Evolutionary conservation across 2,797 vertebrate species (phyloP).

Genomic region (Spea hammondii): DNA sequence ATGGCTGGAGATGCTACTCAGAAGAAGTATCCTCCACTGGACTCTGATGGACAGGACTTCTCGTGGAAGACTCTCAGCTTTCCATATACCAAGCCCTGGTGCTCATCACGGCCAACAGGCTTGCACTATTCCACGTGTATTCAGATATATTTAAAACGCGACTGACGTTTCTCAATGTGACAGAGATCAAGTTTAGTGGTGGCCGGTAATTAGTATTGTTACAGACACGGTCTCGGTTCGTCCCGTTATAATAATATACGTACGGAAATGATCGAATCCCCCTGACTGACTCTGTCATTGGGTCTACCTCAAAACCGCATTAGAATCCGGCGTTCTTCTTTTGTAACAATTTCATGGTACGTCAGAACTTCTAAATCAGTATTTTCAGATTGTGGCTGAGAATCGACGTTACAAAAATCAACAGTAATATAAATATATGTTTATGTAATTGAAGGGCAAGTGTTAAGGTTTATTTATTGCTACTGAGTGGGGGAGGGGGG

Average conservation of each 20-base stretch:
- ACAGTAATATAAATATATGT: not conserved
- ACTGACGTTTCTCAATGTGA: slow-evolving; percentile 1
- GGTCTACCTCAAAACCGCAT: slow-evolving; percentile 37
- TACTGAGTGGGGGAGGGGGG: not conserved
- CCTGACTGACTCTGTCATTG: not conserved
- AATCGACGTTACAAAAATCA: not conserved
- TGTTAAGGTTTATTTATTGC: slow-evolving; percentile 47
- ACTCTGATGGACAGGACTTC: not conserved
- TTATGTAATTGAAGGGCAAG: slow-evolving; percentile 13
- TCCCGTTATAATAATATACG: not conserved
- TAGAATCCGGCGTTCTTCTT: slow-evolving; percentile 8
- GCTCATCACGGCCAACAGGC: not conserved
- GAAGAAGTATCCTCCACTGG: not conserved
- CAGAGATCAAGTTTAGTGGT: not conserved
- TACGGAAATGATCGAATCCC: not conserved
- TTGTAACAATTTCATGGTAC: not conserved
- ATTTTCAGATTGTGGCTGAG: not conserved
- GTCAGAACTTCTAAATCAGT: not conserved
- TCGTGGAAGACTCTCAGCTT: not conserved
- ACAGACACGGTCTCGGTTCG: not conserved
- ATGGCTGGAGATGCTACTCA: not conserved
- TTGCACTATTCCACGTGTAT: slow-evolving; percentile 5
- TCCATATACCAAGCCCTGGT: not conserved
- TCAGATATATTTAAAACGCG: slow-evolving; percentile 1
- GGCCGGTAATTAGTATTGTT: not conserved